A percentile compares a stretch with the other conserved stretches of the same genome.
Evolutionary conservation across 2,797 vertebrate species (phyloP).

Genomic region (Ptychobarbus kaznakovi): DNA sequence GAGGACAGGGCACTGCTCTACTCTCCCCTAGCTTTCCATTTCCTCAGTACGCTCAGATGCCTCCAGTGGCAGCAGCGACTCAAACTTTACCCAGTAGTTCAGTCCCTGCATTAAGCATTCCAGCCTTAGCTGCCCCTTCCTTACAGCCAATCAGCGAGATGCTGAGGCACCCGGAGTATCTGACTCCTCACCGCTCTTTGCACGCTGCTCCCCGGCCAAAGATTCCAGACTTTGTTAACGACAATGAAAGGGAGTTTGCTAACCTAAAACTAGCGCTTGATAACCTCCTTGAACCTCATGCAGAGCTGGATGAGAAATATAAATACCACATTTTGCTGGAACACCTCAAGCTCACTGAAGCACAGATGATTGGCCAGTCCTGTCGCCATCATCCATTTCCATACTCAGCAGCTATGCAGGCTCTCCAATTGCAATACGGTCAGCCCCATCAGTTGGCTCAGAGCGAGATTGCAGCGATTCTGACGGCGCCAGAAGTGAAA

Average conservation of each 20-base stretch:
- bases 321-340: background rate
- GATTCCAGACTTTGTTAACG: background rate
- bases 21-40: background rate
- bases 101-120: too few relatives aligned
- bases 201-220: background rate
- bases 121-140: too few relatives aligned
- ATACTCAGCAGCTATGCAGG: background rate
- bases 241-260: background rate
- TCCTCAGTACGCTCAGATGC: background rate
- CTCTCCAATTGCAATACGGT: background rate
- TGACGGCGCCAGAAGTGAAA: background rate
- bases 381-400: background rate
- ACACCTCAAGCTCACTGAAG: background rate
- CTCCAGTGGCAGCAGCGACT: background rate
- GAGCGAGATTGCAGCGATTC: background rate
- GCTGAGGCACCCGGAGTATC: background rate
- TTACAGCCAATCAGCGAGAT: too few relatives aligned
- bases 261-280: background rate
- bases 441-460: too few relatives aligned
- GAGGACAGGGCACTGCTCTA: background rate
- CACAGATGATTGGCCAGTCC: background rate
- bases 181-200: background rate
- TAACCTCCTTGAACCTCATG: background rate
- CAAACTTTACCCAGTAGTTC: background rate
- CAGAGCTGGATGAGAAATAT: background rate